phyloP scores from a whole-genome alignment of 2,888 invertebrate species.

The Oscheius sp. region DNA sequence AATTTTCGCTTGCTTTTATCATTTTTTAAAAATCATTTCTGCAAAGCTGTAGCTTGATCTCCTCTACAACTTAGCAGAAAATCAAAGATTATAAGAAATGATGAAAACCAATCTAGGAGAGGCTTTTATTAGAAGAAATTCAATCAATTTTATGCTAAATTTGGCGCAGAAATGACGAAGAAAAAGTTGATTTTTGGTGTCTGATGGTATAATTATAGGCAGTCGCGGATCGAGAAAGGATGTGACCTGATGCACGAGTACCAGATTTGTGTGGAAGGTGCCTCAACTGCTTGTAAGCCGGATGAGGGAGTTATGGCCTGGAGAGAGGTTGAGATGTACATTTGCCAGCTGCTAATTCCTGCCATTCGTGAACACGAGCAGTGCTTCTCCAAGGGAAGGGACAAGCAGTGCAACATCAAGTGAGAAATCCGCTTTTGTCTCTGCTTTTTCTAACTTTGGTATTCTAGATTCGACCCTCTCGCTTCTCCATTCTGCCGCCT shows the following conservation, averaged over 20 bases:
- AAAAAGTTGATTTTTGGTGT: no score
- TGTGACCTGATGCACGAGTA: constrained; percentile 54
- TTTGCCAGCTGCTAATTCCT: constrained; percentile 65
- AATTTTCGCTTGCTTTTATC: background rate
- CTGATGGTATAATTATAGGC: constrained; percentile 41
- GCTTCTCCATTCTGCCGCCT: constrained; percentile 34
- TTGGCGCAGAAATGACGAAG: no score
- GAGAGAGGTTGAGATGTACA: constrained; percentile 61
- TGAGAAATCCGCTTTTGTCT: constrained; percentile 6
- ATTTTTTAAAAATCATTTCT: no score
- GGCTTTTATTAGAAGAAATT: no score
- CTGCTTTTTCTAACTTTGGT: constrained; percentile 6
- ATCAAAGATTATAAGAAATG: no score
- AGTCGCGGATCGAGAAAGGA: constrained; percentile 44
- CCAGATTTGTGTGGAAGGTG: constrained; percentile 55
- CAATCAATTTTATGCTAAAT: no score
- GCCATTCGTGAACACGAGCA: constrained; percentile 57
- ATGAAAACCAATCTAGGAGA: no score
- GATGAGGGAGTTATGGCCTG: constrained; percentile 49
- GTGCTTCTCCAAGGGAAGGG: constrained; percentile 53
- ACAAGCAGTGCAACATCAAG: constrained; percentile 39
- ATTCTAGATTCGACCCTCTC: constrained; percentile 28
- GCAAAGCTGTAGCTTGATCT: no score
- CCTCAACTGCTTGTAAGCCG: constrained; percentile 46
- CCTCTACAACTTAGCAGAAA: no score